Evolutionary conservation across 2,888 invertebrate species (phyloP).

Genomic region (Nemurella pictetii): DNA sequence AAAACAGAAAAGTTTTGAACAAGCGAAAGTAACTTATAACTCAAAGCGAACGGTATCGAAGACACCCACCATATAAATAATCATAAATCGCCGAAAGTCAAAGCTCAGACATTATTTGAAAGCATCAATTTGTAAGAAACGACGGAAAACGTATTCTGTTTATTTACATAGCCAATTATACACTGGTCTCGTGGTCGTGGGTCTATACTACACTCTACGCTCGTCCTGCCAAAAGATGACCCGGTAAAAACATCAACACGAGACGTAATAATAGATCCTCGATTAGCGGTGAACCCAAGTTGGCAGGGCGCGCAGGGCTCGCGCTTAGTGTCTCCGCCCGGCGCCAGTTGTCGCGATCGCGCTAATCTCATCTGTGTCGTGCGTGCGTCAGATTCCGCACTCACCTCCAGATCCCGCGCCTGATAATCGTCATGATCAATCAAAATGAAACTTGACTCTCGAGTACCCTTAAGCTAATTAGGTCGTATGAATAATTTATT

Average conservation of each 20-base stretch:
- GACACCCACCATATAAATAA: too few relatives aligned
- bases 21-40: not conserved
- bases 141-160: not conserved
- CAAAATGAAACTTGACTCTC: not conserved
- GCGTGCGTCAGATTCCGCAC: too few relatives aligned
- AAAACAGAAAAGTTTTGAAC: not conserved
- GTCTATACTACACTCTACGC: not conserved
- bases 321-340: not conserved
- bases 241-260: slow-evolving; percentile 12
- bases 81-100: not conserved
- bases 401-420: not conserved
- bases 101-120: not conserved
- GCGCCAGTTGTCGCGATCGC: not conserved
- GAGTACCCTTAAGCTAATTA: not conserved
- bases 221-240: not conserved
- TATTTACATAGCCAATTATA: not conserved
- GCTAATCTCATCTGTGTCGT: not conserved
- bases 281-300: not conserved
- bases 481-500: not conserved
- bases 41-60: not conserved
- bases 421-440: not conserved
- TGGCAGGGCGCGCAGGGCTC: not conserved
- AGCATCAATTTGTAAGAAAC: too few relatives aligned
- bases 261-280: not conserved
- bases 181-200: not conserved